Percentiles rank a stretch among this genome's conserved stretches.
These are phyloP conservation scores for Aspidiotus rigidus DNA, from an alignment of 2,888 invertebrate species.

Conservation along the genomic window DNA sequence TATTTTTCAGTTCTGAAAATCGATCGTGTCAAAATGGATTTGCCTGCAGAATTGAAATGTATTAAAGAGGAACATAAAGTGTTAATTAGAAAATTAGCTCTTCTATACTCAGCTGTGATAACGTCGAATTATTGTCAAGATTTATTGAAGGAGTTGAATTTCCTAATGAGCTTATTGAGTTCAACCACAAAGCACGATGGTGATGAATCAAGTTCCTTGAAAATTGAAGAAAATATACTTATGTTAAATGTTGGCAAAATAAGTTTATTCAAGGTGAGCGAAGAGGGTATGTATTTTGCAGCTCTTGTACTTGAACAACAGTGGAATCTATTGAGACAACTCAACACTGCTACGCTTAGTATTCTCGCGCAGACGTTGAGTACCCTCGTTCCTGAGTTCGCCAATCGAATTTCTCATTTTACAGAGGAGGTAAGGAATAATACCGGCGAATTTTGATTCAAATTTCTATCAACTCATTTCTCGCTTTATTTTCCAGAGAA, in stretches of 20 bases:
- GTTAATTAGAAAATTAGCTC: conserved; percentile 15
- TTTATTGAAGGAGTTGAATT: conserved; percentile 24
- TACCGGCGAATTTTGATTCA: too few species aligned
- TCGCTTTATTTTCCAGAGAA: conserved; percentile 2
- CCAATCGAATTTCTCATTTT: conserved; percentile 1
- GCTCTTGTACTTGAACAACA: conserved; percentile 18
- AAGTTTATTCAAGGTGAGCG: conserved; percentile 17
- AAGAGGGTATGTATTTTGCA: conserved; percentile 19
- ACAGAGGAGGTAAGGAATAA: conserved; percentile 2
- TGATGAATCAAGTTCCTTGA: neutral
- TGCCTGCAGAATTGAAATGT: neutral
- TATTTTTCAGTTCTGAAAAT: neutral
- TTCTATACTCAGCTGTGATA: conserved; percentile 20
- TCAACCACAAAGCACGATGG: neutral
- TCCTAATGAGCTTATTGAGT: conserved; percentile 20
- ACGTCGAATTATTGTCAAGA: conserved; percentile 16
- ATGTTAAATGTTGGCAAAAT: conserved; percentile 6
- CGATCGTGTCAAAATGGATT: neutral
- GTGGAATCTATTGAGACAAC: conserved; percentile 18
- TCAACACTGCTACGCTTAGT: conserved; percentile 16
- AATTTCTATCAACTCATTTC: neutral
- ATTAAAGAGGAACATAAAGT: conserved; percentile 15
- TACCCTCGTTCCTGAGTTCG: neutral
- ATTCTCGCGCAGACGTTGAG: conserved; percentile 5
- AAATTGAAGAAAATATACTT: neutral